phyloP scores from a whole-genome alignment of 2,797 vertebrate genomes.

The Acanthornis magna region DNA sequence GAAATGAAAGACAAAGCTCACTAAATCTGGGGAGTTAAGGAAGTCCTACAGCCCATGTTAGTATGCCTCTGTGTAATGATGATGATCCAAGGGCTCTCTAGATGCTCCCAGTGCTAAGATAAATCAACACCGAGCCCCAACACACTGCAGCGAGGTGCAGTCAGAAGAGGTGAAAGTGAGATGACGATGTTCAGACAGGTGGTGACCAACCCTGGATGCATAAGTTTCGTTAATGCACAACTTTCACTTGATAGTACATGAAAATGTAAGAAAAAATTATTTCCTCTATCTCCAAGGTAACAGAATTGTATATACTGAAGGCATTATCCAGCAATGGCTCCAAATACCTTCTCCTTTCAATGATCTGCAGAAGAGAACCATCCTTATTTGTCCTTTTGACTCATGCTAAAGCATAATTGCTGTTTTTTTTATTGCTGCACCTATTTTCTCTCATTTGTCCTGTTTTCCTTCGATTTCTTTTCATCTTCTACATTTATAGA shows the following conservation, averaged over 20 bases:
- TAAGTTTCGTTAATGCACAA: not conserved
- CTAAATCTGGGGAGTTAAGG: not conserved
- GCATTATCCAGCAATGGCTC: not conserved
- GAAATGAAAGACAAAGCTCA: not conserved
- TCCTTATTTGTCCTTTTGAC: not conserved
- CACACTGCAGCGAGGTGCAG: not conserved
- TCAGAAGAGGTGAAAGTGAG: not conserved
- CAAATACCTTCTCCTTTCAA: not conserved
- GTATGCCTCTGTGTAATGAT: not conserved
- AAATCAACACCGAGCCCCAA: not conserved
- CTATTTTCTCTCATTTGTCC: not conserved
- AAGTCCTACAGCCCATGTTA: not conserved
- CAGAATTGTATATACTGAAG: not conserved
- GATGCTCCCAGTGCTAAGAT: not conserved
- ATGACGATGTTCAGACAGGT: not conserved
- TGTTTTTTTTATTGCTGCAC: not conserved
- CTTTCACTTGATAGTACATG: not conserved
- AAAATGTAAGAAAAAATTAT: not conserved
- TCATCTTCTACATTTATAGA: not conserved
- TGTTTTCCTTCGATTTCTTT: conserved; percentile 1
- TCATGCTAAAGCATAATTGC: not conserved
- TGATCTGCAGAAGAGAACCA: not conserved
- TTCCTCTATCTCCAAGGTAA: not conserved
- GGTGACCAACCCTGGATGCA: not conserved
- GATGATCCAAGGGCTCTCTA: not conserved